Evolutionary conservation across 2,888 invertebrate species (phyloP), one percentile per base, ranked within the genome.

Genomic region (Epinotia demarniana): DNA sequence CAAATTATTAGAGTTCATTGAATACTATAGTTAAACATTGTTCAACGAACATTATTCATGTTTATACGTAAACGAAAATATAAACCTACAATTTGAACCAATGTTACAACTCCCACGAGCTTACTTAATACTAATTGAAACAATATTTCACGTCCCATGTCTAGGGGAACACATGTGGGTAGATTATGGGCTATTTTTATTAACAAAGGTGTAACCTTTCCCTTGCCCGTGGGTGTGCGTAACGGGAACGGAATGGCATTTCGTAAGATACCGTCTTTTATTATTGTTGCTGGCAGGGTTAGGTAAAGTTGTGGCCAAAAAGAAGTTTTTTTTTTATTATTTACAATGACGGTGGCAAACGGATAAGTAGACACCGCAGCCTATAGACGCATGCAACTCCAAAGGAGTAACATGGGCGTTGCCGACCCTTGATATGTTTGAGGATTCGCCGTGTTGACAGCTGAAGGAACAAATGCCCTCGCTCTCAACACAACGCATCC

Each of bases 171-270:
- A 49, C 23, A 60, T 46, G 73, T 73, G 73, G 73, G 73, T 55
- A 23, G 49, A n/a, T 39, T 19, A 53, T 64, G 16, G 46, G 58
- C 13, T 67, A 61, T 68, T 68, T 67, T 67, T 61, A 61, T 43
- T 55, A 33, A 27, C 53, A 55, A 53, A 33, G 46, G 49, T 23
- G 43, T 73, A 53, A 73, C 73, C 73, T 73, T 73, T 68, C 0
- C 43, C 12, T 68, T 19, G 16, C 66, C 72, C 72, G 66, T 72
- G 72, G 72, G 72, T 18, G 62, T 66, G 63, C 11, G 60, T 11
- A 53, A 62, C 60, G 8, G 13, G 13, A 53, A 62, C 60, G 8
- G 13, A 49, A 9, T 13, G 8, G 39, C 11, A 62, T 63, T 63
- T 43, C 64, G 49, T 39, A 46, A 73, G 49, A 61, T 67, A 60